Percentiles rank a stretch among this genome's conserved stretches.
Conservation (phyloP, 2,113 vertebrate genomes). For the Marcusenius ussheri region DNA sequence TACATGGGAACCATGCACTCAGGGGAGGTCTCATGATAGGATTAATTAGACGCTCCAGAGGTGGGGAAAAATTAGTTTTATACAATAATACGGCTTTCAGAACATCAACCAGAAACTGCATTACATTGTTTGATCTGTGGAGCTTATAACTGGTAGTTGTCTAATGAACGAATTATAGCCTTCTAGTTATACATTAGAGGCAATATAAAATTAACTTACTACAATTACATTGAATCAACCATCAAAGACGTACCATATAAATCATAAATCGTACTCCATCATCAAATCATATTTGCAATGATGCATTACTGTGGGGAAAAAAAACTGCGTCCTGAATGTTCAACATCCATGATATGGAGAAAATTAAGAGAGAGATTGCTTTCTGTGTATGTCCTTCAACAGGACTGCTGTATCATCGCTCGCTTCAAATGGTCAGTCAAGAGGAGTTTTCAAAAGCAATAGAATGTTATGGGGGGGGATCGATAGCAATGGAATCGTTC, state of each 20-base stretch:
- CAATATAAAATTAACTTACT: not conserved
- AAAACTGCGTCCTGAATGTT: not conserved
- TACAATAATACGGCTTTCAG: not conserved
- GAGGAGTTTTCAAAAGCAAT: not conserved
- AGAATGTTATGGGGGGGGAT: slow-evolving; percentile 19
- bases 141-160: not conserved
- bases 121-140: not conserved
- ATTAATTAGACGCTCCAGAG: not conserved
- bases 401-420: not conserved
- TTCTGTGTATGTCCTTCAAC: not conserved
- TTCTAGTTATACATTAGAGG: not conserved
- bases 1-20: not conserved
- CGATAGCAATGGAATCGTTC: slow-evolving; percentile 6
- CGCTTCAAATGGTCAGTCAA: not conserved
- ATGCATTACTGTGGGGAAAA: not conserved
- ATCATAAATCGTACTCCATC: not conserved
- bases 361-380: not conserved
- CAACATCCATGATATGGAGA: not conserved
- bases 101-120: not conserved
- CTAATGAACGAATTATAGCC: not conserved
- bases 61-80: not conserved
- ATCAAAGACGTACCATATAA: not conserved
- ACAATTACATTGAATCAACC: not conserved
- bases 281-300: not conserved
- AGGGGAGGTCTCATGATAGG: not conserved